Evolutionary conservation across 2,113 vertebrate genomes (phyloP).

Genomic region (Esox niger): DNA sequence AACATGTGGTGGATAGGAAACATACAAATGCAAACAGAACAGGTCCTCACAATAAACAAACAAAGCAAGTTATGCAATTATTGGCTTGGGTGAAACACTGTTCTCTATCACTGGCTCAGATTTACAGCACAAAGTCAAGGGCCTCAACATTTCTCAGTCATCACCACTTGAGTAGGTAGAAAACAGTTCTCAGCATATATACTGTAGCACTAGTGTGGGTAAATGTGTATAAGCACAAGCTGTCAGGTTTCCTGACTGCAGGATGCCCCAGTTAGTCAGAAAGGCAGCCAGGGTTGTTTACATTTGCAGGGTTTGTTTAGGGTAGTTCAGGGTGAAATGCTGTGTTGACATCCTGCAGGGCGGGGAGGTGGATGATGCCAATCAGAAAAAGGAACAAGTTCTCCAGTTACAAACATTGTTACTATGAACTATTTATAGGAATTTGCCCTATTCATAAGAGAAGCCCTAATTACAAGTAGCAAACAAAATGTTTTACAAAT

Average conservation of each 20-base stretch:
- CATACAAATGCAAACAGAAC: background rate
- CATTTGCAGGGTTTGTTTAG: conserved; percentile 30
- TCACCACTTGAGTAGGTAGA: background rate
- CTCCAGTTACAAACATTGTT: conserved; percentile 51
- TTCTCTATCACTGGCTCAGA: background rate
- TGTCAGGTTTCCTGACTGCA: background rate
- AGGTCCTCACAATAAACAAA: background rate
- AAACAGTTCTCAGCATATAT: background rate
- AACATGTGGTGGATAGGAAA: too few relatives aligned
- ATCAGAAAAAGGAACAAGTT: conserved; percentile 46
- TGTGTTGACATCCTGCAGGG: conserved; percentile 23
- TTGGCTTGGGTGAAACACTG: background rate
- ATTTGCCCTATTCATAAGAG: background rate
- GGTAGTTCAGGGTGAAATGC: conserved; percentile 7
- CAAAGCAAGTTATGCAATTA: background rate
- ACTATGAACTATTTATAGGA: conserved; percentile 18
- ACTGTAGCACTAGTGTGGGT: conserved; percentile 1
- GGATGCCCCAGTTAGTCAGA: background rate
- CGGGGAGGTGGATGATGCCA: conserved; percentile 27
- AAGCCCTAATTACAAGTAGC: conserved; percentile 7
- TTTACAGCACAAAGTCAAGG: background rate
- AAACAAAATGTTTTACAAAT: background rate
- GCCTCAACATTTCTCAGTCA: background rate
- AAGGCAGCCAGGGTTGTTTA: conserved; percentile 7
- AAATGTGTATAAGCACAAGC: background rate